Evolutionary conservation across 92 coral and sea anemone genomes (phyloP).

Genomic region (Epizoanthus stellaris): DNA sequence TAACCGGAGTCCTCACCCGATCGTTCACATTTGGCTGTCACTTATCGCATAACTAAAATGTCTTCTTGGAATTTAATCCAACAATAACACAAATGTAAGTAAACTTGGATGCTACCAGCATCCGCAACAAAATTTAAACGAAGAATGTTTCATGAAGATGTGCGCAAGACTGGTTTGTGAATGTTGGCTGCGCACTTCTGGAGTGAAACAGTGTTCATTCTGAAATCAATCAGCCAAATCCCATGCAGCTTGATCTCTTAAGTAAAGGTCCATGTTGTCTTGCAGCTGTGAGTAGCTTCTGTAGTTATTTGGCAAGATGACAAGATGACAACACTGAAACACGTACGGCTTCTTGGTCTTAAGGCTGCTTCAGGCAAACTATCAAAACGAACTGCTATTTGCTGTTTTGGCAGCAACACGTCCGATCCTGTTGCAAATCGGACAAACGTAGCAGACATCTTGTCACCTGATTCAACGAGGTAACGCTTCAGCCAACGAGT

Average conservation of each 20-base stretch:
- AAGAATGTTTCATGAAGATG: not conserved
- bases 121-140: conserved; percentile 15
- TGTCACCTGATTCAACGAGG: conserved; percentile 4
- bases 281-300: conserved; percentile 1
- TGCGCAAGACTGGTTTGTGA: not conserved
- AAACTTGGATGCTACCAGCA: not conserved
- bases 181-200: not conserved
- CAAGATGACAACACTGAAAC: conserved; percentile 19
- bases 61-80: not conserved
- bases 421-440: conserved; percentile 23
- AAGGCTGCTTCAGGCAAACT: not conserved
- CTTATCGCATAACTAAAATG: not conserved
- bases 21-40: not conserved
- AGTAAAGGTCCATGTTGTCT: conserved; percentile 18
- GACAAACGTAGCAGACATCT: conserved; percentile 24
- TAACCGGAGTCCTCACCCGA: not conserved
- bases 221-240: conserved; percentile 15
- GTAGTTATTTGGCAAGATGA: no score
- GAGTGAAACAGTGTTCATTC: not conserved
- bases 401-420: conserved; percentile 14
- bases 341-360: conserved; percentile 18
- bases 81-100: no score
- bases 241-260: not conserved
- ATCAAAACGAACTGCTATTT: not conserved
- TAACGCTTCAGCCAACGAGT: conserved; percentile 24